Evolutionary conservation across 1,140 invertebrate species (phyloP), one percentile per base, ranked within the genome.

Genomic region (Manduca sexta): DNA sequence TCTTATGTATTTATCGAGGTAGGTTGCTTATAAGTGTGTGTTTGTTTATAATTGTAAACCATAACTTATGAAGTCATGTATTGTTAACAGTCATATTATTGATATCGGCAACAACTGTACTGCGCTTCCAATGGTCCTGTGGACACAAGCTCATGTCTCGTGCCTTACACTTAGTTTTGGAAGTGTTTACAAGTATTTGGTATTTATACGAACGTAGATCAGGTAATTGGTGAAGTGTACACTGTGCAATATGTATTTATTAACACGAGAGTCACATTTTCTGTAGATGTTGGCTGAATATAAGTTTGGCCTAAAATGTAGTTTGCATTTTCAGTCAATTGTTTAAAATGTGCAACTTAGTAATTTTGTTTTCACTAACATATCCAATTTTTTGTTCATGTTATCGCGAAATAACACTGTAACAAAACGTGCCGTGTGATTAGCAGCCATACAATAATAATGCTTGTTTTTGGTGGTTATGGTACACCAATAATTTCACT

Each of bases 1-100:
- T 82, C 77, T 73, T 82, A 85, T 76, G 77, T 85, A 85, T 85
- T 85, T 85, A 85, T 85, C 72, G 59, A 65, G 60, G 56, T 84
- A 82, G 74, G 69, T 71, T 60, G 76, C 74, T 79, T 82, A 61
- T 34, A 64, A 66, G 58, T 64, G 75, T 79, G 78, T 84, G 76
- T 84, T 79, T 81, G 72, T 79, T 74, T 74, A 74, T 75, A 65
- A 64, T 68, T 69, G 59, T 72, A 71, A 69, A 72, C 56, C 49
- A 57, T 80, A 74, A 79, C 60, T 74, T 78, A 69, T 73, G 63
- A 68, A 48, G 45, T 48, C 45, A 30, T 41, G 12, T 41, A 5
- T n/a, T n/a, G n/a, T n/a, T 15, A 15, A 29, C 7, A 10, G n/a
- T 38, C n/a, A 7, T 15, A 16, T 15, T 5, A 12, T n/a, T 5